These are phyloP conservation scores for Reticulitermes speratus DNA, from an alignment of 1,140 invertebrate genomes.

Conservation along the genomic window DNA sequence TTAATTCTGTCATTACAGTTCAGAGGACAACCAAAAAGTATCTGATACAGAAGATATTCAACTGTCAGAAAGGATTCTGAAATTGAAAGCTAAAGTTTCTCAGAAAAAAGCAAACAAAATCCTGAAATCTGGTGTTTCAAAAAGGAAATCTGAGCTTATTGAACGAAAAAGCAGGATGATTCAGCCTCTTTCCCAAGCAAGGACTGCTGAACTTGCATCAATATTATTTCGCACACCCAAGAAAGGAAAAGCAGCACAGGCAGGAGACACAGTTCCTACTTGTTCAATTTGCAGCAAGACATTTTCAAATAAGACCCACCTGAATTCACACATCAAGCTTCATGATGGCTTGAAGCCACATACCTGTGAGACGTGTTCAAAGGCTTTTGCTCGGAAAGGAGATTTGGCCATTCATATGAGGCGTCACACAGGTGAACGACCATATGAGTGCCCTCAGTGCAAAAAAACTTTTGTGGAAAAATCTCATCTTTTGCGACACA, in stretches of 20 bases:
- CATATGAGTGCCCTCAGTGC: constrained; percentile 29
- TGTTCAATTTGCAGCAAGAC: constrained; percentile 50
- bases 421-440: constrained; percentile 26
- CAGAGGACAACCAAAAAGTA: not conserved
- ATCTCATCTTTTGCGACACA: constrained; percentile 21
- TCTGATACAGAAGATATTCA: constrained; percentile 6
- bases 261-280: constrained; percentile 55
- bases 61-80: not conserved
- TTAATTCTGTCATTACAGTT: not conserved
- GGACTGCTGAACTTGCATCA: not conserved
- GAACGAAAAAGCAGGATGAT: not conserved
- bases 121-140: not conserved
- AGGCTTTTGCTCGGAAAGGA: constrained; percentile 57
- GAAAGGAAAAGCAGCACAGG: constrained; percentile 46
- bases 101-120: not conserved
- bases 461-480: constrained; percentile 32
- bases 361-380: constrained; percentile 51
- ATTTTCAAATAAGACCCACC: constrained; percentile 43
- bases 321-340: constrained; percentile 36
- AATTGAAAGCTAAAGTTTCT: not conserved
- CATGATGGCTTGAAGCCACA: constrained; percentile 37
- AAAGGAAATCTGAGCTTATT: not conserved
- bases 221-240: not conserved
- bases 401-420: constrained; percentile 52
- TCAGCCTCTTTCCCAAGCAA: not conserved